Evolutionary conservation across 2,888 invertebrate genomes (phyloP).

Genomic region (Diarsia rubi): DNA sequence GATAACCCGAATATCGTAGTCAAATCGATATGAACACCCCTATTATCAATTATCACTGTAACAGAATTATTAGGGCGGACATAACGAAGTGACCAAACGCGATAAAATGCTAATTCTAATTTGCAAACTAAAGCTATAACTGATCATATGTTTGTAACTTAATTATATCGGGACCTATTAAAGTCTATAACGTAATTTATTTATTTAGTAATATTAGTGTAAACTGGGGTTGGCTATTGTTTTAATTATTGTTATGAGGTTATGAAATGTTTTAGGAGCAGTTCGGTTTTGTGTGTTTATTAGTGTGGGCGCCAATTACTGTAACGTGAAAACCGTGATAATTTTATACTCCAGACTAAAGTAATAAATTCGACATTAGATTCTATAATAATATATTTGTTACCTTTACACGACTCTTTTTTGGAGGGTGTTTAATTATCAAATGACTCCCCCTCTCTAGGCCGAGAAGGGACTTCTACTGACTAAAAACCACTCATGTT

Average conservation of each 20-base stretch:
- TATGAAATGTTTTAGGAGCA: conserved; percentile 11
- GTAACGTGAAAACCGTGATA: background rate
- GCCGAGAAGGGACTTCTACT: too few species aligned
- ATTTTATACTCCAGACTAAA: background rate
- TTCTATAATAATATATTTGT: background rate
- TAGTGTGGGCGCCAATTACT: background rate
- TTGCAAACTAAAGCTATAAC: conserved; percentile 42
- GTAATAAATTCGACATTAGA: background rate
- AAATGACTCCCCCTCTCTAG: too few species aligned
- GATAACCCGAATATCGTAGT: conserved; percentile 4
- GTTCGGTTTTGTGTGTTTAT: conserved; percentile 19
- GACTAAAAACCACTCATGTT: too few species aligned
- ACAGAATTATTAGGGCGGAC: conserved; percentile 24
- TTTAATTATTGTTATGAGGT: conserved; percentile 23
- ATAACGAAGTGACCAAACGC: conserved; percentile 47
- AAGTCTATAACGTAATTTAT: conserved; percentile 44
- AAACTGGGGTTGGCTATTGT: conserved; percentile 16
- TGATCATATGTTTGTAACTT: conserved; percentile 42
- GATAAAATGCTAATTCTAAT: conserved; percentile 65
- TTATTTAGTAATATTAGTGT: conserved; percentile 24
- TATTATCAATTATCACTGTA: conserved; percentile 58
- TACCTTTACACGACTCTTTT: background rate
- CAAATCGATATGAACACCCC: conserved; percentile 25
- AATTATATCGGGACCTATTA: conserved; percentile 41
- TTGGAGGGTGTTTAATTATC: too few species aligned